Conservation (phyloP, 1,140 invertebrate species). For the Papilio helenus region DNA sequence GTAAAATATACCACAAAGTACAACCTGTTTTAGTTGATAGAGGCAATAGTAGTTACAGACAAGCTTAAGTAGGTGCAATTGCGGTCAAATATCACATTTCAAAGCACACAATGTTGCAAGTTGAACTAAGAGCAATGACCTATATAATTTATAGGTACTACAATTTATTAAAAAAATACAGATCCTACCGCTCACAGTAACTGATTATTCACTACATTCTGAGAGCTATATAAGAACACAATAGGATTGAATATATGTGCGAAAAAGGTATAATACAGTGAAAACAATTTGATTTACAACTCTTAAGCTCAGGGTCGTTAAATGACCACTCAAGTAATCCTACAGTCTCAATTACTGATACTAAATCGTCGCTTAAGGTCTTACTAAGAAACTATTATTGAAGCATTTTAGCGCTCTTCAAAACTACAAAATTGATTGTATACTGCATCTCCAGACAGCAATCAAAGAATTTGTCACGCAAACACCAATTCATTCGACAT, state of each 20-base stretch:
- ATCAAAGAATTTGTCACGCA: not conserved
- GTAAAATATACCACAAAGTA: not conserved
- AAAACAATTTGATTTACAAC: no score
- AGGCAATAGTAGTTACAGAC: not conserved
- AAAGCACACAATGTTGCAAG: slow-evolving; percentile 7
- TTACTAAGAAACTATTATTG: not conserved
- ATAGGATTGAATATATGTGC: no score
- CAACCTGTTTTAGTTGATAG: not conserved
- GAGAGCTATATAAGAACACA: no score
- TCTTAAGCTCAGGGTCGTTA: no score
- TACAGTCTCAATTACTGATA: no score
- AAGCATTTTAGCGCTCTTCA: not conserved
- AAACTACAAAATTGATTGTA: not conserved
- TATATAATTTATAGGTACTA: not conserved
- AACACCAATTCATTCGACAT: not conserved
- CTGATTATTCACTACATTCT: no score
- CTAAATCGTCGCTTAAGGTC: no score
- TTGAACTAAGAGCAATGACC: not conserved
- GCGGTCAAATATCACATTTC: not conserved
- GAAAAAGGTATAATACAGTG: no score
- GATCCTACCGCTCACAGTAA: no score
- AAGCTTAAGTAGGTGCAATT: not conserved
- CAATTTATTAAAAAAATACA: no score
- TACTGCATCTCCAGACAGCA: not conserved
- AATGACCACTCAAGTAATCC: no score